Percentiles rank a stretch among this genome's conserved stretches.
Evolutionary conservation across 2,888 invertebrate genomes (phyloP).

Genomic region (Tuta absoluta): DNA sequence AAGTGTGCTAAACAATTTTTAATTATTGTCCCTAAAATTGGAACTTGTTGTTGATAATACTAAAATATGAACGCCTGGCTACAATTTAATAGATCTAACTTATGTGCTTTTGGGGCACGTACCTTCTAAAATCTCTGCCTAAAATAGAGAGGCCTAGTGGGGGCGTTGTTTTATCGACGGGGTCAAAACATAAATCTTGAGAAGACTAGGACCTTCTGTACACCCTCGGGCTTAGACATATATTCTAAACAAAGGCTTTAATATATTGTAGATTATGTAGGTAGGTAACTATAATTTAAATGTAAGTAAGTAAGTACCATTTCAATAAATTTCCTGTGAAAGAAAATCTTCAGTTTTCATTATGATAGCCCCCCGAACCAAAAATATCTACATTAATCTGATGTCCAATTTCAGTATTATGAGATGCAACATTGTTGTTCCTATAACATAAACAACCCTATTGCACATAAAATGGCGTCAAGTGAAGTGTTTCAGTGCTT

Average conservation of each 20-base stretch:
- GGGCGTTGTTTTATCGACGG: slow-evolving; percentile 68
- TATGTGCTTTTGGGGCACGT: neutral
- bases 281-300: too few species aligned
- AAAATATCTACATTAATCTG: neutral
- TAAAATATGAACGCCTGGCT: neutral
- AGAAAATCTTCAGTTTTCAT: too few species aligned
- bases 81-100: neutral
- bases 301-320: too few species aligned
- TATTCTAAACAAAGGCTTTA: slow-evolving; percentile 46
- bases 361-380: too few species aligned
- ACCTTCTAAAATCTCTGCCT: slow-evolving; percentile 23
- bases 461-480: neutral
- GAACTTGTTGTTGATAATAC: neutral
- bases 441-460: neutral
- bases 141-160: slow-evolving; percentile 42
- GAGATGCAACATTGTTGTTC: neutral
- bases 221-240: slow-evolving; percentile 52
- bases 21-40: too few species aligned
- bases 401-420: neutral
- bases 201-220: slow-evolving; percentile 45
- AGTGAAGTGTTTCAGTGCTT: slow-evolving; percentile 3
- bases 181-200: slow-evolving; percentile 67
- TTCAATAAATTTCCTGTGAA: too few species aligned
- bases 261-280: too few species aligned
- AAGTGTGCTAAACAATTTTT: too few species aligned